Percentiles rank a stretch among this genome's conserved stretches.
phyloP scores from a whole-genome alignment of 2,888 invertebrate genomes.

The Sturmia bella region DNA sequence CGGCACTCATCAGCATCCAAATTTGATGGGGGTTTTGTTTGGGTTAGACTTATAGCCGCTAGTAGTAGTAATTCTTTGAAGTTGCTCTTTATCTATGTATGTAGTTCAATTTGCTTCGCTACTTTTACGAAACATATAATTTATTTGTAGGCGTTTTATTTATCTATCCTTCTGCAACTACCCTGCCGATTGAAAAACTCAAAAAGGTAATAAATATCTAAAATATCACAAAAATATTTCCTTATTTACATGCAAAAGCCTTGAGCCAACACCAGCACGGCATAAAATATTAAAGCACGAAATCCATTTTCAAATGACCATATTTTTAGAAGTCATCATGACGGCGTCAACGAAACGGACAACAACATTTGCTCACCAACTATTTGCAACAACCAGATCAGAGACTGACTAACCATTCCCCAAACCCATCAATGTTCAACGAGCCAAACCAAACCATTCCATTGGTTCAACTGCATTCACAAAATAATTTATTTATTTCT shows the following conservation, averaged over 20 bases:
- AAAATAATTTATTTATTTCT: constrained; percentile 56
- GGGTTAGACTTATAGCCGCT: no score
- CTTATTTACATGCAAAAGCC: constrained; percentile 53
- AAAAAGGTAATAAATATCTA: constrained; percentile 5
- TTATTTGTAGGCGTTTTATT: no score
- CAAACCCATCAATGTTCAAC: background rate
- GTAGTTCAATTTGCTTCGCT: no score
- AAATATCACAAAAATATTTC: constrained; percentile 53
- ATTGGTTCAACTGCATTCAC: constrained; percentile 10
- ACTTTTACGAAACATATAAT: no score
- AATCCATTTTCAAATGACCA: constrained; percentile 46
- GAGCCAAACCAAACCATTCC: constrained; percentile 19
- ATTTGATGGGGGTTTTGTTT: no score
- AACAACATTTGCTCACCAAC: constrained; percentile 10
- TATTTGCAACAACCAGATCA: constrained; percentile 20
- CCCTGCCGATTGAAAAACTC: constrained; percentile 21
- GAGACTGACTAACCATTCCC: constrained; percentile 6
- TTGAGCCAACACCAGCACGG: constrained; percentile 26
- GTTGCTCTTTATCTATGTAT: no score
- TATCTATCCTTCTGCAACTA: no score
- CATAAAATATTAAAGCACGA: constrained; percentile 36
- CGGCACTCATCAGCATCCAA: no score
- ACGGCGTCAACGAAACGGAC: background rate
- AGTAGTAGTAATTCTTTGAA: no score
- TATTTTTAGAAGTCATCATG: constrained; percentile 38